Base-by-base conservation (phyloP, 2,888 invertebrate genomes). In the Cryptus viduatorius region DNA sequence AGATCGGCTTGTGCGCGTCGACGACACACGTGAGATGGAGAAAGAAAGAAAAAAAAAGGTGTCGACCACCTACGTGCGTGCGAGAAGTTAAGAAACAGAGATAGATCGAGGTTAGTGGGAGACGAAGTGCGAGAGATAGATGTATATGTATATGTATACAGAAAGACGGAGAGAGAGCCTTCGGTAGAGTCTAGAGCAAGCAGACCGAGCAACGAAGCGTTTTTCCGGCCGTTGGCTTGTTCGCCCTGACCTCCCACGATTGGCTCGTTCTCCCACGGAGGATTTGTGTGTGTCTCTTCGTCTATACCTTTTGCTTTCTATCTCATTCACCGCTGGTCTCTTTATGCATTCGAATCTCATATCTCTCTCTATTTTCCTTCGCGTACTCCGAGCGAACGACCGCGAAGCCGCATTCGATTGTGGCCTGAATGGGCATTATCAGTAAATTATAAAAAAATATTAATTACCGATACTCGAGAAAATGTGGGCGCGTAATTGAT, bases 201-300 rank as follows among this genome's bases (percentile, higher is more conserved):
- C 10, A n/a, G 29, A 61, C 46, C 46, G 46, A 61, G 61, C 48
- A 65, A 67, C 59, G 76, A 24, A 73, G 37, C 72, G 61, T 84
- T 81, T 80, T 67, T 59, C 72, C 84, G 59, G 77, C 69, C 76
- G 72, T 80, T 81, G 72, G 67, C 72, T 53, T 31, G 42, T 75
- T 86, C 69, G 80, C 71, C 61, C 64, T 81, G 84, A 86, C 79
- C 86, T 80, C 80, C 72, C 53, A 79, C 82, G 80, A 83, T 80
- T 82, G 78, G 78, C 64, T 84, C 80, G 75, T 78, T 83, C 81
- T 76, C 61, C 83, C 77, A 81, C 80, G 77, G 48, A 59, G 61
- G 67, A 59, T 56, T 81, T 48, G 68, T 50, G 29, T 50, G 68
- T 75, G 5, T 64, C 68, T 24, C 69, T 61, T 42, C 37, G 65